These are phyloP conservation scores for Sebastes melanostomus DNA, from an alignment of 2,797 vertebrate genomes.

Conservation along the genomic window DNA sequence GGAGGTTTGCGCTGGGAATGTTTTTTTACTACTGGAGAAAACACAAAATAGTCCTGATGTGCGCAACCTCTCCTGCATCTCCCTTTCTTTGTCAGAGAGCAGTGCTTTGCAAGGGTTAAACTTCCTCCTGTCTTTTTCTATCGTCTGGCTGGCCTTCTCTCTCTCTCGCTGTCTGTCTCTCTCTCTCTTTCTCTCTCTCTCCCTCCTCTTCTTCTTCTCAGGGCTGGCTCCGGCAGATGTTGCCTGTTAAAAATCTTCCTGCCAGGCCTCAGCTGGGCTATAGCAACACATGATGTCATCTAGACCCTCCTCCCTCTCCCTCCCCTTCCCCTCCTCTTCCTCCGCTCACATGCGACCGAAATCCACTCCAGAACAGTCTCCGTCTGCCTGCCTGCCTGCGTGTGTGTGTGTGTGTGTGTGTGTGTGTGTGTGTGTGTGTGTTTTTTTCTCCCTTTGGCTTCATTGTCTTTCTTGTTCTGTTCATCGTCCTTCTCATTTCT, in stretches of 20 bases:
- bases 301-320: conserved; percentile 68
- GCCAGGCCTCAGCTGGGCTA: conserved; percentile 82
- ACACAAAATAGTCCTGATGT: neutral
- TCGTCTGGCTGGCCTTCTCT: conserved; percentile 46
- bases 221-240: conserved; percentile 75
- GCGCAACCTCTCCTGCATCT: neutral
- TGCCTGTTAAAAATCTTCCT: conserved; percentile 79
- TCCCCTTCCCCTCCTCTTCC: conserved; percentile 24
- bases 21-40: neutral
- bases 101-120: conserved; percentile 58
- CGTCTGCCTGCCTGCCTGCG: conserved; percentile 20
- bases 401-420: neutral
- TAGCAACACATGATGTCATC: conserved; percentile 87
- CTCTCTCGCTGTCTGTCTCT: neutral
- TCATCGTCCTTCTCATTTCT: conserved; percentile 33
- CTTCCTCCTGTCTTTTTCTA: conserved; percentile 30
- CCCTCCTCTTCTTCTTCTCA: conserved; percentile 16
- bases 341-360: conserved; percentile 67
- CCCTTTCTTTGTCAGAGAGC: conserved; percentile 9
- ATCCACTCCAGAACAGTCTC: conserved; percentile 67
- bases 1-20: neutral
- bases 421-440: neutral
- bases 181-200: neutral
- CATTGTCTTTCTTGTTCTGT: conserved; percentile 42
- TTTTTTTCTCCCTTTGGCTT: conserved; percentile 28